These are phyloP conservation scores for Poeciliopsis gracilis DNA, from an alignment of 2,797 vertebrate species.

Conservation along the genomic window DNA sequence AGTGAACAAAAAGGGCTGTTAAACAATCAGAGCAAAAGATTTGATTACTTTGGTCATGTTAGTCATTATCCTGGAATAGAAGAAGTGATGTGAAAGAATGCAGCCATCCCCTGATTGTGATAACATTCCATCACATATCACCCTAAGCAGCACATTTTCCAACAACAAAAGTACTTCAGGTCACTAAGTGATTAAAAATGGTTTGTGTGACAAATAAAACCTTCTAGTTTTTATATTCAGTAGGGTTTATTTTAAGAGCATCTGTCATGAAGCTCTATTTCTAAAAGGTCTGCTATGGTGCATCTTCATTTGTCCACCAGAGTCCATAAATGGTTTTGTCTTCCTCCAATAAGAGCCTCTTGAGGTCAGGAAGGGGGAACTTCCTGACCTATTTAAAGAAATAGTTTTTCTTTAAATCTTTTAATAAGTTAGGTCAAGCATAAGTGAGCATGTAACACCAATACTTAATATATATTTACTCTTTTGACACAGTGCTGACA, in stretches of 20 bases:
- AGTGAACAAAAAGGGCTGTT: constrained; percentile 25
- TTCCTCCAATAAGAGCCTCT: not conserved
- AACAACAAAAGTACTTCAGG: constrained; percentile 21
- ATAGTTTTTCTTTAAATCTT: not conserved
- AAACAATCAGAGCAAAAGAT: constrained; percentile 44
- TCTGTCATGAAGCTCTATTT: constrained; percentile 38
- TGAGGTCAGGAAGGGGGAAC: not conserved
- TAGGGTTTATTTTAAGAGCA: constrained; percentile 19
- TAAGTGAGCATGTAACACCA: not conserved
- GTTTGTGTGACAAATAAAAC: not conserved
- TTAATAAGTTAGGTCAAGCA: not conserved
- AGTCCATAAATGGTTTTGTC: constrained; percentile 52
- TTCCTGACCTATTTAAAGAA: not conserved
- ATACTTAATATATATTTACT: not conserved
- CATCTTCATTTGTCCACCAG: not conserved
- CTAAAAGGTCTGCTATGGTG: constrained; percentile 47
- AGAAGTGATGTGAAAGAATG: constrained; percentile 45
- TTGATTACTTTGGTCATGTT: constrained; percentile 51
- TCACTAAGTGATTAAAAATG: constrained; percentile 32
- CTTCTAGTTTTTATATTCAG: constrained; percentile 40
- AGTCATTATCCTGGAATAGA: constrained; percentile 50
- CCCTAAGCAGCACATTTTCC: constrained; percentile 24
- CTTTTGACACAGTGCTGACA: not conserved
- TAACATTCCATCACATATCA: constrained; percentile 46
- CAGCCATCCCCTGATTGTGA: not conserved